Conservation (phyloP, 2,888 invertebrate genomes). For the Diloba caeruleocephala region DNA sequence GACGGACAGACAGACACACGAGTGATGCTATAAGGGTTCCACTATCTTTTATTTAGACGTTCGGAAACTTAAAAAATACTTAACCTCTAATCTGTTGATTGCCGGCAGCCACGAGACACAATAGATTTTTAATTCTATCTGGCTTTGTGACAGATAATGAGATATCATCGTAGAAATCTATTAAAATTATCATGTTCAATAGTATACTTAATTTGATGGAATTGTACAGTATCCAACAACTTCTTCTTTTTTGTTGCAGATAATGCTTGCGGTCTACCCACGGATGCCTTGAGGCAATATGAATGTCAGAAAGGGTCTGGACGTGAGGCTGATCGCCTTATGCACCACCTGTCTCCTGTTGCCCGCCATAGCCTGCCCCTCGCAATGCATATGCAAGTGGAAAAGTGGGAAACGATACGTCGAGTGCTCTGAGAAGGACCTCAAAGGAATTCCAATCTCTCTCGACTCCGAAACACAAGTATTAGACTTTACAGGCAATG, state of each 20-base stretch:
- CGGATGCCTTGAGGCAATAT: constrained; percentile 82
- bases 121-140: no score
- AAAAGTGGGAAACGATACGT: constrained; percentile 97
- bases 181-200: no score
- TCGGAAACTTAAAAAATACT: no score
- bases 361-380: constrained; percentile 91
- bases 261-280: constrained; percentile 73
- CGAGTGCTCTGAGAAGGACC: constrained; percentile 94
- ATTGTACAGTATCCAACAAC: constrained; percentile 20
- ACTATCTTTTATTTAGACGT: no score
- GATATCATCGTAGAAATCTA: no score
- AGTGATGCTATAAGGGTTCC: no score
- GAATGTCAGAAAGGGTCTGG: constrained; percentile 76
- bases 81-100: no score
- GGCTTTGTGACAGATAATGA: no score
- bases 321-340: constrained; percentile 82
- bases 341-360: constrained; percentile 83
- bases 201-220: no score
- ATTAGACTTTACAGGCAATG: constrained; percentile 95
- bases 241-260: constrained; percentile 78
- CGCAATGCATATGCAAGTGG: constrained; percentile 96
- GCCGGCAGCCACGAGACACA: no score
- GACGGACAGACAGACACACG: no score
- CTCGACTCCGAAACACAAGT: constrained; percentile 96
- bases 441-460: constrained; percentile 93